phyloP scores from a whole-genome alignment of 1,140 invertebrate genomes.

The Daktulosphaira vitifoliae region DNA sequence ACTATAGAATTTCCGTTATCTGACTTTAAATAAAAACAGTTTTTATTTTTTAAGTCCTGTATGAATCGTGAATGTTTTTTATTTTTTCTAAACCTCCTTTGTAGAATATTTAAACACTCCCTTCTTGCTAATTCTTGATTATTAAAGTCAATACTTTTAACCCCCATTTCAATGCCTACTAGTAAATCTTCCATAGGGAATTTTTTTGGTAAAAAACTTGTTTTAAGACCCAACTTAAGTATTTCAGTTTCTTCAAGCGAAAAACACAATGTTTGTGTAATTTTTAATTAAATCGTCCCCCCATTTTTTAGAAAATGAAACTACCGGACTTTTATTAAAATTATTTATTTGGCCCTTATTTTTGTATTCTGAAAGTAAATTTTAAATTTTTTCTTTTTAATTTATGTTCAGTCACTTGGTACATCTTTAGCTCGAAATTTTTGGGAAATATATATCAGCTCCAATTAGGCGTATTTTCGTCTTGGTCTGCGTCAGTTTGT shows the following conservation, averaged over 20 bases:
- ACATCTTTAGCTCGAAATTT: neutral
- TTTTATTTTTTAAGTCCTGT: slow-evolving; percentile 2
- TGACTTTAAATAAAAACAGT: slow-evolving; percentile 21
- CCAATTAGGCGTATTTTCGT: neutral
- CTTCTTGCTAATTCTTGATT: neutral
- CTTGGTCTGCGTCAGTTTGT: neutral
- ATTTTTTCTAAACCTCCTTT: neutral
- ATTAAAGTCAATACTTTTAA: neutral
- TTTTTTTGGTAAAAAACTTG: neutral
- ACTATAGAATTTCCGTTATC: slow-evolving; percentile 18
- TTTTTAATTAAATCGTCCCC: neutral
- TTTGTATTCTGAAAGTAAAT: neutral
- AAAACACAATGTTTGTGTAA: neutral
- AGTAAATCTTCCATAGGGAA: neutral
- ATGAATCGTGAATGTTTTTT: neutral
- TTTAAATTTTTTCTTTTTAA: neutral
- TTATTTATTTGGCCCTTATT: no score
- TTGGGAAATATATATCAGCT: neutral
- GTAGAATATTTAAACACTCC: neutral
- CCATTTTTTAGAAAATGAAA: neutral
- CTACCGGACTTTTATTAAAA: no score
- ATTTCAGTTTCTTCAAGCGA: neutral
- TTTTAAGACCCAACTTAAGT: neutral
- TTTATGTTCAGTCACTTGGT: no score
- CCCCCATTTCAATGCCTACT: neutral